Percentiles rank a stretch among this genome's conserved stretches.
Conservation (phyloP, 1,140 invertebrate species). For the Tetramorium parvispinum region DNA sequence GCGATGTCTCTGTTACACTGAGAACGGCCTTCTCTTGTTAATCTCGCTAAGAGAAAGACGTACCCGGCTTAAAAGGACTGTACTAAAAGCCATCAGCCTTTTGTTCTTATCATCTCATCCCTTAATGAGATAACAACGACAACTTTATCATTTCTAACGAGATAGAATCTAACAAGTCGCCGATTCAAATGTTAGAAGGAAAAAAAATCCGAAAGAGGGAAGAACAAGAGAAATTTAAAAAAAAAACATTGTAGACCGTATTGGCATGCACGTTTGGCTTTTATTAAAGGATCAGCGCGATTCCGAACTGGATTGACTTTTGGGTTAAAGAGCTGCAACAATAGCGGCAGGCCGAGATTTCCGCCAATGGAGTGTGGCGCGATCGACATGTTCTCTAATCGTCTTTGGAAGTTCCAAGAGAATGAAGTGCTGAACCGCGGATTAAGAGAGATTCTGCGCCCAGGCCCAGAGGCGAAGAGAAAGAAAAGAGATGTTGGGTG, state of each 20-base stretch:
- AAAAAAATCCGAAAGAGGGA: background rate
- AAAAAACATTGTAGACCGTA: background rate
- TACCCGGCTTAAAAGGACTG: slow-evolving; percentile 63
- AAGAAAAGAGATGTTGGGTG: slow-evolving; percentile 25
- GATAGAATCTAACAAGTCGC: background rate
- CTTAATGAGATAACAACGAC: slow-evolving; percentile 69
- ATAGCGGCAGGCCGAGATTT: slow-evolving; percentile 12
- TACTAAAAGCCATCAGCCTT: slow-evolving; percentile 38
- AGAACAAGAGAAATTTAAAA: background rate
- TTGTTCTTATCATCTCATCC: slow-evolving; percentile 13
- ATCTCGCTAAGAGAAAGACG: slow-evolving; percentile 55
- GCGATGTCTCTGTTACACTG: slow-evolving; percentile 51
- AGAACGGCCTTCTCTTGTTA: slow-evolving; percentile 53
- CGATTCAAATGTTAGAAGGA: background rate
- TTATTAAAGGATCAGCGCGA: background rate
- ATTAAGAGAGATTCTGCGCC: slow-evolving; percentile 40
- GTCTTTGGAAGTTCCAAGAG: slow-evolving; percentile 48
- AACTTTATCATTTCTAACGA: slow-evolving; percentile 38
- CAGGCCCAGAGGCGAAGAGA: slow-evolving; percentile 25
- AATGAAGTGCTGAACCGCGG: slow-evolving; percentile 42
- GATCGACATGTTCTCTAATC: slow-evolving; percentile 52
- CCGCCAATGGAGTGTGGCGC: slow-evolving; percentile 22
- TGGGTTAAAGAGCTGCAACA: slow-evolving; percentile 16
- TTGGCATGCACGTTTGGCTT: background rate
- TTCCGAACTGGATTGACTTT: slow-evolving; percentile 24